Conservation (phyloP, 2,888 invertebrate species). For the Vanessa cardui region DNA sequence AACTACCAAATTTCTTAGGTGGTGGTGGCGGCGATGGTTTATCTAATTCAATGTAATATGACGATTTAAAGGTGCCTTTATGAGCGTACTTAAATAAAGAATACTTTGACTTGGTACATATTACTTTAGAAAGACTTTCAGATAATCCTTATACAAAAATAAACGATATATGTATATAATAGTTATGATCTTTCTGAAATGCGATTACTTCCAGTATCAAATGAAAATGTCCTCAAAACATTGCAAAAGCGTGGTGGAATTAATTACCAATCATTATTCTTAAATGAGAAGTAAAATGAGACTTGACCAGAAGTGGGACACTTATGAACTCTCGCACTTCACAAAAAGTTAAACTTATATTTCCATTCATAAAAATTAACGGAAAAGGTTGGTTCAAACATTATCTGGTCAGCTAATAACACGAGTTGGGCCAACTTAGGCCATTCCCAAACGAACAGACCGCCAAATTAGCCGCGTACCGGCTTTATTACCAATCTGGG, state of each 20-base stretch:
- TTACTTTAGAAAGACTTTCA: too few relatives aligned
- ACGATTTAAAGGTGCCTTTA: too few relatives aligned
- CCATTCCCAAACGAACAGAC: constrained; percentile 7
- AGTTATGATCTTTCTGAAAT: too few relatives aligned
- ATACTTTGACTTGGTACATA: too few relatives aligned
- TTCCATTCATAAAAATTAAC: constrained; percentile 4
- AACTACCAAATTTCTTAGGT: too few relatives aligned
- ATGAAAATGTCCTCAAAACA: too few relatives aligned
- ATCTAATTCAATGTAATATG: too few relatives aligned
- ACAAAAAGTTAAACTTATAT: constrained; percentile 1
- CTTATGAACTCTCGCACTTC: not conserved
- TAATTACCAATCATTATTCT: not conserved
- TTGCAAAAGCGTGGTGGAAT: not conserved
- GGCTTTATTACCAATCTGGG: constrained; percentile 46
- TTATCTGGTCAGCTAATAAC: constrained; percentile 16
- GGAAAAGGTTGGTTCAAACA: constrained; percentile 7
- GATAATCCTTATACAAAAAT: too few relatives aligned
- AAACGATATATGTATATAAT: too few relatives aligned
- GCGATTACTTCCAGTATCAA: too few relatives aligned
- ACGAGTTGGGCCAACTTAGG: constrained; percentile 2
- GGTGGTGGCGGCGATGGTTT: too few relatives aligned
- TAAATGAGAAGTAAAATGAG: not conserved
- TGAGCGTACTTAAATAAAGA: too few relatives aligned
- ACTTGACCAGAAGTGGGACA: not conserved
- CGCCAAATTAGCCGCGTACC: constrained; percentile 43